Evolutionary conservation across 2,797 vertebrate species (phyloP).

Genomic region (Glyptemys insculpta): DNA sequence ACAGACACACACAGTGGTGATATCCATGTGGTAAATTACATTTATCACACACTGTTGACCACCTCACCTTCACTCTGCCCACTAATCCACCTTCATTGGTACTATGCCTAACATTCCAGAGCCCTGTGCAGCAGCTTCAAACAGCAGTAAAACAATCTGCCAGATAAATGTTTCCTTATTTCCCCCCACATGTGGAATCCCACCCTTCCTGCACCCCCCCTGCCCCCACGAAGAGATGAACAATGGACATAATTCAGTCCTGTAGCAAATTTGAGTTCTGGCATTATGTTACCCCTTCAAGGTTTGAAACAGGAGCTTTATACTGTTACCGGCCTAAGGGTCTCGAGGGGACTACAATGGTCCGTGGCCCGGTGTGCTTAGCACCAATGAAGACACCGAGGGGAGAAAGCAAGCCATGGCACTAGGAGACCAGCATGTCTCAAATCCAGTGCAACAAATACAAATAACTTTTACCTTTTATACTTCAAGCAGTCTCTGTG

Average conservation of each 20-base stretch:
- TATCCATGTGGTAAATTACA: background rate
- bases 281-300: background rate
- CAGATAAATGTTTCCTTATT: background rate
- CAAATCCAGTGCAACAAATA: no score
- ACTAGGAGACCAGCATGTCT: no score
- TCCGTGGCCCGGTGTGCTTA: no score
- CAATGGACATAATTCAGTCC: background rate
- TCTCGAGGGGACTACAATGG: no score
- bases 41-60: constrained; percentile 8
- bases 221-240: background rate
- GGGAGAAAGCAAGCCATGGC: no score
- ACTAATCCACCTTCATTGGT: background rate
- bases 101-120: background rate
- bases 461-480: no score
- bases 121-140: constrained; percentile 6
- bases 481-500: no score
- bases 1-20: background rate
- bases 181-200: background rate
- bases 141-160: constrained; percentile 20
- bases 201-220: background rate
- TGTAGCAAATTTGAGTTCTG: background rate
- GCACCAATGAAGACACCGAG: no score
- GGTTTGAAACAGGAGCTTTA: no score
- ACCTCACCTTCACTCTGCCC: background rate
- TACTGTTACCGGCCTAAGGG: no score